A percentile compares a stretch with the other conserved stretches of the same genome.
Conservation (phyloP, 1,140 invertebrate genomes). For the Heliconius hermathena region DNA sequence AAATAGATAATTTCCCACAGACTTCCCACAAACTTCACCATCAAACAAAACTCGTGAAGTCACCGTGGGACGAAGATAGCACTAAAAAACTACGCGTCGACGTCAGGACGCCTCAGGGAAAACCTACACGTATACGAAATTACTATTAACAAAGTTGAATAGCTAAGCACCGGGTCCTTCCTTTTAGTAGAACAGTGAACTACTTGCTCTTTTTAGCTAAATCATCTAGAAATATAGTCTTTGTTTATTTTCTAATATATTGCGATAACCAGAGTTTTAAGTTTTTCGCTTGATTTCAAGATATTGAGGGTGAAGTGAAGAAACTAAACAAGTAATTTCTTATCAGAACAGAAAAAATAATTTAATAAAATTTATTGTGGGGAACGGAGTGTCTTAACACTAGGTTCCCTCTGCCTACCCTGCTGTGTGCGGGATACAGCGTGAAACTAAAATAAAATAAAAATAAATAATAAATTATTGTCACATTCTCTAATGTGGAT, state of each 20-base stretch:
- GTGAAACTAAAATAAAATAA: too few relatives aligned
- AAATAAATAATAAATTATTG: too few relatives aligned
- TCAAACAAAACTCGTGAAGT: background rate
- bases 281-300: too few relatives aligned
- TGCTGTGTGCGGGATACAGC: too few relatives aligned
- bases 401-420: too few relatives aligned
- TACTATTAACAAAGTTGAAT: constrained; percentile 5
- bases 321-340: too few relatives aligned
- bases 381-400: too few relatives aligned
- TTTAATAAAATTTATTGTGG: too few relatives aligned
- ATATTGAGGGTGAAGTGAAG: too few relatives aligned
- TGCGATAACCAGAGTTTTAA: background rate
- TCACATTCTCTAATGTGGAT: too few relatives aligned
- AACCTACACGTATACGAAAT: constrained; percentile 14
- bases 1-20: background rate
- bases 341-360: too few relatives aligned
- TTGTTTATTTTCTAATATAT: background rate
- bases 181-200: background rate
- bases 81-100: constrained; percentile 21
- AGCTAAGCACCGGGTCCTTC: background rate
- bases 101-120: background rate
- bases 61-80: background rate
- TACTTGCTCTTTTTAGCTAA: background rate
- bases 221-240: background rate
- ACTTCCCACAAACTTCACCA: background rate